Evolutionary conservation across 1,140 invertebrate genomes (phyloP), one percentile per base, ranked within the genome.

Genomic region (Oncopodura yosiiana): DNA sequence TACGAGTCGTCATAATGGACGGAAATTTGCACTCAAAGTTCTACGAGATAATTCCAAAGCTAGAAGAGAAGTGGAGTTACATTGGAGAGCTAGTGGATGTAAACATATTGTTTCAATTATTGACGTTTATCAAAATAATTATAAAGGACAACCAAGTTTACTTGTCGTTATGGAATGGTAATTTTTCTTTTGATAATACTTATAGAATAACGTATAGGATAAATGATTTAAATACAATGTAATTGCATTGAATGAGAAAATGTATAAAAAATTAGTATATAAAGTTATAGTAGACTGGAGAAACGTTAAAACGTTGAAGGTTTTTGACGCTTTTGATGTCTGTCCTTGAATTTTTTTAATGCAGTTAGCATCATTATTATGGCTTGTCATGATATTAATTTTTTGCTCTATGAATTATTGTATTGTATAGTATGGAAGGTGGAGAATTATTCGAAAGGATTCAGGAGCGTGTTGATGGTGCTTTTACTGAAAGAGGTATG

Each of bases 151-250:
- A 58, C 85, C 86, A 67, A 97, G 93, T 74, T 74, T 99, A 3
- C 75, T 98, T 8, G 87, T 99, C 37, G 83, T 99, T 9, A 96
- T 98, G 90, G 94, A 98, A 78, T 96, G 92, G 85, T 89, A 73
- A 75, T 75, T n/a, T n/a, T n/a, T n/a, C n/a, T n/a, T n/a, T n/a
- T n/a, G n/a, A n/a, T n/a, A n/a, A n/a, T 45, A 27, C 24, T 8
- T 27, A 45, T 6, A 27, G 26, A 24, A 9, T 12, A 11, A 27
- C 5, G 12, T 11, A 8, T 18, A 6, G 26, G 18, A 21, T 45
- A 45, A 30, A 9, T 32, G 16, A 48, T 48, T 3, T 3, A 32
- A 3, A n/a, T n/a, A n/a, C n/a, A n/a, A n/a, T n/a, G n/a, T n/a
- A n/a, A n/a, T n/a, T n/a, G n/a, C n/a, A n/a, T n/a, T n/a, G n/a